A percentile compares a stretch with the other conserved stretches of the same genome.
Evolutionary conservation across 2,113 vertebrate species (phyloP).

Genomic region (Engystomops pustulosus): DNA sequence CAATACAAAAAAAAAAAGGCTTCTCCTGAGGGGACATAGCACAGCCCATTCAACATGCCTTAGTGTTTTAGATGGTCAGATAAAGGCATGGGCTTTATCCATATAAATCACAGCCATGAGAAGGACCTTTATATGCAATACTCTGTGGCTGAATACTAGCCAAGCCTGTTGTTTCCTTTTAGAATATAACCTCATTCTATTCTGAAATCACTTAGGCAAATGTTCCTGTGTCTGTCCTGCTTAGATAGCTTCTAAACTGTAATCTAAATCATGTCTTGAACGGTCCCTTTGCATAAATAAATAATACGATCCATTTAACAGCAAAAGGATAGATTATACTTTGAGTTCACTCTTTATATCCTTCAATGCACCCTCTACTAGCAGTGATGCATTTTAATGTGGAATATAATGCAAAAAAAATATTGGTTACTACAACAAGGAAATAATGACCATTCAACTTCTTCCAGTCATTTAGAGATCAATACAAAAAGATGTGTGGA

Average conservation of each 20-base stretch:
- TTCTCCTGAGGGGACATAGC: neutral
- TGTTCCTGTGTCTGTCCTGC: slow-evolving; percentile 24
- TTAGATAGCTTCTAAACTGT: slow-evolving; percentile 37
- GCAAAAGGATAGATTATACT: slow-evolving; percentile 34
- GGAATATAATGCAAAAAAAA: slow-evolving; percentile 10
- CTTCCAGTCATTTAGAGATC: neutral
- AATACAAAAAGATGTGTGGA: neutral
- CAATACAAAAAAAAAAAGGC: neutral
- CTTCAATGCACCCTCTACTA: neutral
- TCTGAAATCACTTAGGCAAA: slow-evolving; percentile 42
- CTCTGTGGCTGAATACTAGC: neutral
- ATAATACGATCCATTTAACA: slow-evolving; percentile 34
- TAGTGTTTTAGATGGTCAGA: neutral
- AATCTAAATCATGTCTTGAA: slow-evolving; percentile 48
- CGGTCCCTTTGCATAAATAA: slow-evolving; percentile 47
- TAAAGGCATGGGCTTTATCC: slow-evolving; percentile 13
- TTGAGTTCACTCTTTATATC: slow-evolving; percentile 2
- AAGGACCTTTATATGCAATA: slow-evolving; percentile 22
- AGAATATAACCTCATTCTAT: slow-evolving; percentile 30
- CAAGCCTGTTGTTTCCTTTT: slow-evolving; percentile 21
- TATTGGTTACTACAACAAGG: slow-evolving; percentile 6
- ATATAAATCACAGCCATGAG: slow-evolving; percentile 43
- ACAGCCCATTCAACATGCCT: neutral
- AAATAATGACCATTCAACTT: neutral
- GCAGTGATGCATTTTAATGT: neutral